Evolutionary conservation across 2,113 vertebrate species (phyloP).

Genomic region (Larimichthys polyactis): DNA sequence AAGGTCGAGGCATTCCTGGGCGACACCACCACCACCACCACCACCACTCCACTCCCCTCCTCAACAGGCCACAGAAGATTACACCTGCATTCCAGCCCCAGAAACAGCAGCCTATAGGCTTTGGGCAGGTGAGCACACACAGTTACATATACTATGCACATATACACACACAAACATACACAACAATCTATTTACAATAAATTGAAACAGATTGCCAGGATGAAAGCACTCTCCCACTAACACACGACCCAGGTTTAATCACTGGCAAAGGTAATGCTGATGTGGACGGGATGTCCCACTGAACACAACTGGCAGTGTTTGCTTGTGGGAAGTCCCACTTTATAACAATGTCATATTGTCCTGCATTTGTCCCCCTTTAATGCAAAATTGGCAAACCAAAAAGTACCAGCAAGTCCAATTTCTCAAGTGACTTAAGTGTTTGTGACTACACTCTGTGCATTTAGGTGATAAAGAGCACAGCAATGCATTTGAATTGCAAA

Average conservation of each 20-base stretch:
- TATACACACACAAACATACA: not conserved
- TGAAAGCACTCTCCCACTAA: not conserved
- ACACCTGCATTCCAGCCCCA: constrained; percentile 90
- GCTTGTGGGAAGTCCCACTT: not conserved
- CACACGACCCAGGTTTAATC: not conserved
- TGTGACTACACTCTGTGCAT: constrained; percentile 1
- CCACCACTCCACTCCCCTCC: constrained; percentile 82
- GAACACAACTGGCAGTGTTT: not conserved
- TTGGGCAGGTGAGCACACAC: constrained; percentile 89
- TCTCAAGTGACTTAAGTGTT: not conserved
- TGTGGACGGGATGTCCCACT: not conserved
- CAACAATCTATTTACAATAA: no score
- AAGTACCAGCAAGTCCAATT: not conserved
- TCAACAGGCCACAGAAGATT: constrained; percentile 92
- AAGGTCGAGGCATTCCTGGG: constrained; percentile 87
- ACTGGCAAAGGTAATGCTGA: not conserved
- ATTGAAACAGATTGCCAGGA: not conserved
- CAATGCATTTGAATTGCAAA: constrained; percentile 7
- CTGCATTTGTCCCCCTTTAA: not conserved
- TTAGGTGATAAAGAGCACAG: constrained; percentile 17
- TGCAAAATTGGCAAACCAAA: not conserved
- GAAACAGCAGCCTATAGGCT: constrained; percentile 89
- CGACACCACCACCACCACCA: constrained; percentile 82
- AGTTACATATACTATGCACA: not conserved
- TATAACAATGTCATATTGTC: not conserved